Conservation (phyloP, 92 coral and sea anemone species). For the Micromussa lordhowensis region DNA sequence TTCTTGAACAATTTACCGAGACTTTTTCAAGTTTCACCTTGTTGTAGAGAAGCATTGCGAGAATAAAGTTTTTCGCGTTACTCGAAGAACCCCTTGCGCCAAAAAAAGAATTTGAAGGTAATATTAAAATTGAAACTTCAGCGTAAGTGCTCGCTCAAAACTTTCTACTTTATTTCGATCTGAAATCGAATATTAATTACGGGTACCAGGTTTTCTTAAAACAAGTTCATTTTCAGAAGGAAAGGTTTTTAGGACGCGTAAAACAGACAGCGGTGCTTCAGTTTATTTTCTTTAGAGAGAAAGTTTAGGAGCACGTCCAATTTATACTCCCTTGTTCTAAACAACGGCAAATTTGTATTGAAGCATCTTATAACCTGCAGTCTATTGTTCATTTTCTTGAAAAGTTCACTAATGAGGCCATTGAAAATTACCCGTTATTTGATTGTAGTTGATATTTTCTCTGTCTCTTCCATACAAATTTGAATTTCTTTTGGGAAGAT, state of each 20-base stretch:
- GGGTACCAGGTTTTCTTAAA: background rate
- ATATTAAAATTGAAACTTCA: no score
- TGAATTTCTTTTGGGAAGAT: background rate
- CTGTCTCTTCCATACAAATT: background rate
- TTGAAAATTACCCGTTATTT: conserved; percentile 7
- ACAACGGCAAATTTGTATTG: background rate
- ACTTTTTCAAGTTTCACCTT: no score
- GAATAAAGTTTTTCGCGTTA: no score
- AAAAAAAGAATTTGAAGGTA: no score
- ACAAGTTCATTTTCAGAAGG: background rate
- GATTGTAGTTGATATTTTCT: background rate
- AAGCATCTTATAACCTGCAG: background rate
- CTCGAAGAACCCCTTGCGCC: no score
- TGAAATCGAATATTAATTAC: background rate
- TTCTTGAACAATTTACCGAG: no score
- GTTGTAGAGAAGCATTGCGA: no score
- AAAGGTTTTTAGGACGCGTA: background rate
- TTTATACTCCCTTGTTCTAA: background rate
- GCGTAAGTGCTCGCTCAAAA: no score
- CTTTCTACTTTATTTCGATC: no score
- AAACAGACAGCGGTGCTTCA: background rate
- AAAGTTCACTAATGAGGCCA: background rate
- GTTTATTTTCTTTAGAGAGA: background rate
- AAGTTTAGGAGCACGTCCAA: background rate
- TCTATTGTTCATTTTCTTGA: conserved; percentile 5